A percentile compares a stretch with the other conserved stretches of the same genome.
Evolutionary conservation across 2,797 vertebrate genomes (phyloP).

Genomic region (Silurus lanzhouensis): DNA sequence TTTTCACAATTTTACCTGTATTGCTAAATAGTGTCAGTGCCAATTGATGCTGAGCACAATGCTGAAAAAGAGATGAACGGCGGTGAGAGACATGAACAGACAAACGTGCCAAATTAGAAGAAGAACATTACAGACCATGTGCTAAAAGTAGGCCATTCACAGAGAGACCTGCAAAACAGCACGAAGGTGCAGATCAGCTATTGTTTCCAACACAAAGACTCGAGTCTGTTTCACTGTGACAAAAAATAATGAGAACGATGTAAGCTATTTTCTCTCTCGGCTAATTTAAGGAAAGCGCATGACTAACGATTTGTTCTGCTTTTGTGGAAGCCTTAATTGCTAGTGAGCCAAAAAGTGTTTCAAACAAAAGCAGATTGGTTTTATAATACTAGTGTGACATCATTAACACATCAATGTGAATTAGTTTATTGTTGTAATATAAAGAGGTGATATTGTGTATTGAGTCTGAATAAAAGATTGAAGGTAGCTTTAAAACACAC

Average conservation of each 20-base stretch:
- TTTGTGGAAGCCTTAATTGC: not conserved
- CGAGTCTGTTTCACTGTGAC: not conserved
- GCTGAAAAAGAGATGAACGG: not conserved
- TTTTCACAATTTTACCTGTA: not conserved
- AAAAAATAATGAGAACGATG: not conserved
- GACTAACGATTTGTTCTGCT: not conserved
- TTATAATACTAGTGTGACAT: conserved; percentile 59
- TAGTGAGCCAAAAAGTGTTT: not conserved
- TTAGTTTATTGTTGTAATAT: conserved; percentile 33
- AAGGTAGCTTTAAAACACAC: not conserved
- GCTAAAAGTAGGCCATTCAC: not conserved
- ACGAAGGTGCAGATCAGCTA: conserved; percentile 13
- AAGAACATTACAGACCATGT: conserved; percentile 6
- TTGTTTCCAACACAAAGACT: conserved; percentile 8
- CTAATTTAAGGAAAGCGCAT: not conserved
- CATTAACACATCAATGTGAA: conserved; percentile 5
- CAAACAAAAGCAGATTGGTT: conserved; percentile 50
- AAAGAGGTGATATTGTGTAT: conserved; percentile 28
- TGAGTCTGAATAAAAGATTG: not conserved
- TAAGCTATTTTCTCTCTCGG: not conserved
- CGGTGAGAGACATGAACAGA: not conserved
- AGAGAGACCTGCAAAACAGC: not conserved
- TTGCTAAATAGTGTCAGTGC: not conserved
- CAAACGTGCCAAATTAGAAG: conserved; percentile 13
- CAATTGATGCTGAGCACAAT: not conserved